These are phyloP conservation scores for Leptogaster cylindrica DNA, from an alignment of 2,888 invertebrate species.

Conservation along the genomic window DNA sequence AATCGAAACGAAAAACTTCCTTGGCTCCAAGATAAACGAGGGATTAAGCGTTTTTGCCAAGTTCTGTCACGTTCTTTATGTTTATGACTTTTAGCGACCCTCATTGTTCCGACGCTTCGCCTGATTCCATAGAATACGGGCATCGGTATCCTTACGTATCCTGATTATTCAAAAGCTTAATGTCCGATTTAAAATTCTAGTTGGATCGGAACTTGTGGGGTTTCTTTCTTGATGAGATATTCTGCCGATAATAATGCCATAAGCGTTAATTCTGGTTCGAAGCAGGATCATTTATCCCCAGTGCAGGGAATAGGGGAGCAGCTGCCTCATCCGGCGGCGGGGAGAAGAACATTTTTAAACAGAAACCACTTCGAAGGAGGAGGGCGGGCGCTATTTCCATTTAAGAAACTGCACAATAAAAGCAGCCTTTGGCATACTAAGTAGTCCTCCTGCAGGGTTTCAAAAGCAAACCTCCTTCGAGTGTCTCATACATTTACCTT, in stretches of 20 bases:
- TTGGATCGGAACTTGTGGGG: conserved; percentile 35
- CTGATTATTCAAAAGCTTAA: conserved; percentile 38
- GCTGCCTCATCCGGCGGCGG: background rate
- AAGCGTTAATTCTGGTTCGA: conserved; percentile 44
- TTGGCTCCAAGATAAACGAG: conserved; percentile 33
- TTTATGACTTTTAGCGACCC: conserved; percentile 46
- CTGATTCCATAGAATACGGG: conserved; percentile 41
- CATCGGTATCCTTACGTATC: conserved; percentile 35
- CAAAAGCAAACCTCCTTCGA: background rate
- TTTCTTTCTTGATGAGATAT: conserved; percentile 39
- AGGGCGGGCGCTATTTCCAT: conserved; percentile 22
- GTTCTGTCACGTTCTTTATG: conserved; percentile 47
- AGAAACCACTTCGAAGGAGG: background rate
- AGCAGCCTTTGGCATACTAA: conserved; percentile 35
- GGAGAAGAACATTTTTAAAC: conserved; percentile 12
- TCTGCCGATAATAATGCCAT: conserved; percentile 47
- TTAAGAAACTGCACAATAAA: conserved; percentile 36
- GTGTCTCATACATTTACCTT: background rate
- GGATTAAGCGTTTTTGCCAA: conserved; percentile 41
- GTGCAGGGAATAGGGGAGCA: conserved; percentile 11
- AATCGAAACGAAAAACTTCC: conserved; percentile 44
- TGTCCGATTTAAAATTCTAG: conserved; percentile 47
- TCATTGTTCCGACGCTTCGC: conserved; percentile 36
- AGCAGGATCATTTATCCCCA: conserved; percentile 10
- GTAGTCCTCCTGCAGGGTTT: conserved; percentile 7